Percentiles rank a stretch among this genome's conserved stretches.
phyloP scores from a whole-genome alignment of 2,888 invertebrate genomes.

The Drosophila ezoana region DNA sequence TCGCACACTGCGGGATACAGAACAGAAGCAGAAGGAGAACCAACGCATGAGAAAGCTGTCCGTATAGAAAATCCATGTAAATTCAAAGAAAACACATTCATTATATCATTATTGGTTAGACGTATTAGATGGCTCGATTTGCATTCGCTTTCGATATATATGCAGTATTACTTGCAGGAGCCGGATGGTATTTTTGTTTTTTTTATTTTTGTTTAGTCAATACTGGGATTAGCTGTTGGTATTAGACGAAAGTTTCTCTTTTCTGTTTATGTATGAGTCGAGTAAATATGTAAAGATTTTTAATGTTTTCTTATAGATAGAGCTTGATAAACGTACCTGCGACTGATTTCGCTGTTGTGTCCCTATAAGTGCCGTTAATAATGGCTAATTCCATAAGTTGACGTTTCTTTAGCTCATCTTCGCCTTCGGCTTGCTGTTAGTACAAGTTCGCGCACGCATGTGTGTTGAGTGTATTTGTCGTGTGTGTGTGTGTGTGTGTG shows the following conservation, averaged over 20 bases:
- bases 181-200: conserved; percentile 8
- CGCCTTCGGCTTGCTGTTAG: conserved; percentile 98
- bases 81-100: conserved; percentile 54
- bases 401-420: conserved; percentile 99
- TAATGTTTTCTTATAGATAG: conserved; percentile 9
- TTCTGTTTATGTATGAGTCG: conserved; percentile 31
- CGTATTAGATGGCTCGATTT: conserved; percentile 33
- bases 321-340: conserved; percentile 88
- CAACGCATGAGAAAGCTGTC: conserved; percentile 77
- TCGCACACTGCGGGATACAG: conserved; percentile 89
- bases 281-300: conserved; percentile 18
- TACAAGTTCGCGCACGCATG: conserved; percentile 64
- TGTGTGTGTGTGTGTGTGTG: conserved; percentile 41
- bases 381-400: conserved; percentile 99
- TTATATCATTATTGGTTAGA: conserved; percentile 58
- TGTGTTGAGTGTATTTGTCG: conserved; percentile 33
- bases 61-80: conserved; percentile 69
- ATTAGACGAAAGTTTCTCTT: conserved; percentile 37
- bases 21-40: conserved; percentile 75
- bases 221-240: conserved; percentile 57
- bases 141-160: conserved; percentile 17
- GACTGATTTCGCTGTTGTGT: conserved; percentile 95
- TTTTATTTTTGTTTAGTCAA: conserved; percentile 32
- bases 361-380: conserved; percentile 99
- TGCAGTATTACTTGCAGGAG: conserved; percentile 19